A percentile compares a stretch with the other conserved stretches of the same genome.
These are phyloP conservation scores for Hyposmocoma kahamanoa DNA, from an alignment of 1,140 invertebrate species.

Conservation along the genomic window DNA sequence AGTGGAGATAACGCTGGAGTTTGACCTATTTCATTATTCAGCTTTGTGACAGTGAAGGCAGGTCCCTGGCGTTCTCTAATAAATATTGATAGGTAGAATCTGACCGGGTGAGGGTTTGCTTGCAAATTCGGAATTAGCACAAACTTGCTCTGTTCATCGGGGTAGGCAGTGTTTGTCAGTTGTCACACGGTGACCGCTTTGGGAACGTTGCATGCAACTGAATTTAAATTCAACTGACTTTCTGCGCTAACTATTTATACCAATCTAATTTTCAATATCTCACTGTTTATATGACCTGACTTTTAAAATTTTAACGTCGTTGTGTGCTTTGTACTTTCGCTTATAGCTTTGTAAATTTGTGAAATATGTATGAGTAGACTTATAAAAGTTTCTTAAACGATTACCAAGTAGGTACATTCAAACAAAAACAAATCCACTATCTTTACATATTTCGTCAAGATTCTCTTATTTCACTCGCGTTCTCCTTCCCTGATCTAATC, in stretches of 20 bases:
- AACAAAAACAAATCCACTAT: too few relatives aligned
- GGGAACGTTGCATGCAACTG: background rate
- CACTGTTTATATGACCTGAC: too few relatives aligned
- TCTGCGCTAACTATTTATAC: slow-evolving; percentile 1
- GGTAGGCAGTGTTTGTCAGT: slow-evolving; percentile 26
- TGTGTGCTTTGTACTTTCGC: too few relatives aligned
- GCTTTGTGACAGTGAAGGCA: background rate
- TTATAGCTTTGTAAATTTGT: too few relatives aligned
- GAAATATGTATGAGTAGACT: too few relatives aligned
- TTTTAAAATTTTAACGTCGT: too few relatives aligned
- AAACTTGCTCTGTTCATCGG: slow-evolving; percentile 40
- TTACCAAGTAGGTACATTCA: too few relatives aligned
- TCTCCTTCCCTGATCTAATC: slow-evolving; percentile 52
- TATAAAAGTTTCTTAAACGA: too few relatives aligned
- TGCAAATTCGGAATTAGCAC: slow-evolving; percentile 36
- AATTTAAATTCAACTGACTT: background rate
- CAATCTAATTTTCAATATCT: too few relatives aligned
- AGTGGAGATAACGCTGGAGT: background rate
- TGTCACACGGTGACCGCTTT: slow-evolving; percentile 7
- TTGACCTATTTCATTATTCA: slow-evolving; percentile 4
- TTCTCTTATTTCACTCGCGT: slow-evolving; percentile 45
- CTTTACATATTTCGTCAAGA: too few relatives aligned
- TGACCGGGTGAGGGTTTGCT: slow-evolving; percentile 10
- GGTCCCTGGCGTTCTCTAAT: slow-evolving; percentile 14
- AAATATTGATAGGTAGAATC: slow-evolving; percentile 36